Evolutionary conservation across 1,140 invertebrate genomes (phyloP), one percentile per base, ranked within the genome.

Genomic region (Drosophila prosaltans): DNA sequence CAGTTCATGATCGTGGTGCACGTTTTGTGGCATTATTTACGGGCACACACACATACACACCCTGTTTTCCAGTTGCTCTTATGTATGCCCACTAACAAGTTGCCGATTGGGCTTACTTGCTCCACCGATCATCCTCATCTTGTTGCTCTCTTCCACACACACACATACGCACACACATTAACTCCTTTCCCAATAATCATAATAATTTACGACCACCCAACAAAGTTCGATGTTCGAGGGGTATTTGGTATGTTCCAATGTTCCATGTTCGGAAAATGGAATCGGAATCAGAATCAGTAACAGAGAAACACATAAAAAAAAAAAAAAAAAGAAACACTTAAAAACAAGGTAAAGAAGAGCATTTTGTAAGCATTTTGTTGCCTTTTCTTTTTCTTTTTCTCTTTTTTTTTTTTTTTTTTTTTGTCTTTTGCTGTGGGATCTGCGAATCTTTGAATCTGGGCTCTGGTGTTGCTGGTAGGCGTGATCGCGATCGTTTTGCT

Each of bases 121-220:
- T 69, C 74, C 67, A 16, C 45, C 43, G 43, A 64, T 51, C 55
- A 40, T 40, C 54, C 26, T 41, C 63, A 39, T 24, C 59, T 67
- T 26, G 58, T 66, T 67, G 61, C 63, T 68, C 69, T 80, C 32
- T 16, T 16, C 16, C 16, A 16, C 16, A 16, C 16, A 16, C 16
- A 16, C 16, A 16, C 16, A 16, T 16, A 16, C 16, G 16, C 16
- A 16, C 6, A 6, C 81, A 84, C 78, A 85, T 84, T 84, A 81
- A 85, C 81, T 85, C 81, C 81, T 81, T 71, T 68, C 81, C 81
- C 81, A 84, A 85, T 85, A 84, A 84, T 84, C 81, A 85, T 85
- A 74, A 84, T 84, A 84, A 84, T 84, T 85, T 84, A 84, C 81
- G 81, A 85, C 81, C 81, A 84, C 81, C 81, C 81, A 84, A 85